Evolutionary conservation across 2,113 vertebrate species (phyloP).

Genomic region (Cettia cetti): DNA sequence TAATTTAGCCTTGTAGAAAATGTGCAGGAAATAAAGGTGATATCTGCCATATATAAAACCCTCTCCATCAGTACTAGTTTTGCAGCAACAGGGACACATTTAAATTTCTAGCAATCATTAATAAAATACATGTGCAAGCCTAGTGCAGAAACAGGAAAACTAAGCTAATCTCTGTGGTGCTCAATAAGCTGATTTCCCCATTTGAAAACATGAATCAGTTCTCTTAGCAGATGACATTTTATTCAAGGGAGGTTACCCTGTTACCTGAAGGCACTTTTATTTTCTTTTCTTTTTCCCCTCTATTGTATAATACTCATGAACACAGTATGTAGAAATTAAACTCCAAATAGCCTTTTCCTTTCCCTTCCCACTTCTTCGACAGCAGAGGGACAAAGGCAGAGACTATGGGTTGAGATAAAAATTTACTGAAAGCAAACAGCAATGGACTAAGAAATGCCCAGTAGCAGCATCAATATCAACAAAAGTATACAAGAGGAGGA

Average conservation of each 20-base stretch:
- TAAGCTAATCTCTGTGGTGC: neutral
- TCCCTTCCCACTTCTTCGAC: fast-evolving
- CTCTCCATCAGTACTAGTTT: neutral
- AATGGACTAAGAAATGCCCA: neutral
- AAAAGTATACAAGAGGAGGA: neutral
- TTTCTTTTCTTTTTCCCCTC: fast-evolving
- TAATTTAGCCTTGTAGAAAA: neutral
- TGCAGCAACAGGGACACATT: neutral
- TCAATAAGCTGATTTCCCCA: neutral
- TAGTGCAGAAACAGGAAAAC: neutral
- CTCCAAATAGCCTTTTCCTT: neutral
- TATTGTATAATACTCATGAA: neutral
- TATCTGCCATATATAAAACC: neutral
- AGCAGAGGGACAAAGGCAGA: neutral
- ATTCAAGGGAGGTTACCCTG: neutral
- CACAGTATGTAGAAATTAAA: neutral
- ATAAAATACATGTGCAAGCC: neutral
- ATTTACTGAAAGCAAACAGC: neutral
- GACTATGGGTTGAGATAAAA: neutral
- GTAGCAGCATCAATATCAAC: neutral
- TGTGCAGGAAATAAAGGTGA: neutral
- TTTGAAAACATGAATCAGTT: neutral
- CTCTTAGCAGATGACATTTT: neutral
- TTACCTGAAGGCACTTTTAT: neutral
- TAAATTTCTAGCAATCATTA: neutral